A percentile compares a stretch with the other conserved stretches of the same genome.
Evolutionary conservation across 2,888 invertebrate species (phyloP).

Genomic region (Phengaris alcon): DNA sequence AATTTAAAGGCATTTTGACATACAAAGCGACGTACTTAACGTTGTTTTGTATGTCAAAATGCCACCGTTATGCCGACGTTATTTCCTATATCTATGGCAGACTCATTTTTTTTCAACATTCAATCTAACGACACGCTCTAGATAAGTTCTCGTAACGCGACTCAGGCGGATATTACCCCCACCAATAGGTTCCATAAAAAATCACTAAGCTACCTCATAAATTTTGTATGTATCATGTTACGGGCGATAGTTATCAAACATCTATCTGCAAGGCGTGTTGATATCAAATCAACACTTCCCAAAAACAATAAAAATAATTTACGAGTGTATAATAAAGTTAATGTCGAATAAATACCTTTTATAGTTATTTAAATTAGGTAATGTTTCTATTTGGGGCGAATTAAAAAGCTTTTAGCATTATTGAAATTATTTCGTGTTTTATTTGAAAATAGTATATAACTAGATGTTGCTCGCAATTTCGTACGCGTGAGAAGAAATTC

Average conservation of each 20-base stretch:
- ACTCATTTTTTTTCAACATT: neutral
- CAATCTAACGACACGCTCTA: neutral
- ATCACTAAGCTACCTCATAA: slow-evolving; percentile 26
- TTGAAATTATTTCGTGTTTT: neutral
- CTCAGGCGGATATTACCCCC: neutral
- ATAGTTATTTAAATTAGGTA: slow-evolving; percentile 26
- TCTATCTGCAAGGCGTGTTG: slow-evolving; percentile 21
- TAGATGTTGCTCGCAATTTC: too few relatives aligned
- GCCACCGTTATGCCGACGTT: too few relatives aligned
- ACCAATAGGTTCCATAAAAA: neutral
- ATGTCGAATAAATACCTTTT: slow-evolving; percentile 26
- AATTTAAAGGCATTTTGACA: too few relatives aligned
- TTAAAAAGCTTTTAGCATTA: slow-evolving; percentile 18
- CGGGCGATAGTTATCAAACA: slow-evolving; percentile 6
- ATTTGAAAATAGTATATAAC: neutral
- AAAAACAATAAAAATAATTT: slow-evolving; percentile 26
- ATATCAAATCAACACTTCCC: slow-evolving; percentile 26
- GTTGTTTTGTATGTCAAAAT: too few relatives aligned
- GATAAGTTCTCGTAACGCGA: neutral
- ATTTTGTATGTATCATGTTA: slow-evolving; percentile 13
- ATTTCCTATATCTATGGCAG: neutral
- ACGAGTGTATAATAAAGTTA: slow-evolving; percentile 25
- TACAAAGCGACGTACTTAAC: too few relatives aligned
- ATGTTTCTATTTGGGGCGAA: slow-evolving; percentile 23
- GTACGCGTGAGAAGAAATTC: too few relatives aligned